phyloP scores from a whole-genome alignment of 2,113 vertebrate genomes.

The Rhombomys opimus region DNA sequence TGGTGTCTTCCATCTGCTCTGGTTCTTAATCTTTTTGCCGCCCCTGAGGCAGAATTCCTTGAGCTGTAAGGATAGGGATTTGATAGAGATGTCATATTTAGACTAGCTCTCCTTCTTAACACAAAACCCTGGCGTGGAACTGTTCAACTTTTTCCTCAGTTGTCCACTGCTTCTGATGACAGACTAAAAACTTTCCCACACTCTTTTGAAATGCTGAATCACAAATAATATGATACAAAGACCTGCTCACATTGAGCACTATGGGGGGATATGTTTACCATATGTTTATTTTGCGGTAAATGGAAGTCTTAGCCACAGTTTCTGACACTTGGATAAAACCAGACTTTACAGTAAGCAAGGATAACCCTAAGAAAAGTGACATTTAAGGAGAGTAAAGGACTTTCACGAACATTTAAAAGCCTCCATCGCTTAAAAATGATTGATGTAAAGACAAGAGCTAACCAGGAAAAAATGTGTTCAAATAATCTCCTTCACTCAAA shows the following conservation, averaged over 20 bases:
- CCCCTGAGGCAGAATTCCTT: not conserved
- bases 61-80: not conserved
- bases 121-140: not conserved
- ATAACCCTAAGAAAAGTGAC: not conserved
- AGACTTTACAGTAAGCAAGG: not conserved
- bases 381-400: not conserved
- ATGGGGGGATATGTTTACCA: not conserved
- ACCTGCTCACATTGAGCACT: not conserved
- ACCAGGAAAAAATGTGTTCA: not conserved
- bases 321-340: not conserved
- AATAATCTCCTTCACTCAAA: not conserved
- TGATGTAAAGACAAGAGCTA: not conserved
- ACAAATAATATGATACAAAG: not conserved
- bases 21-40: not conserved
- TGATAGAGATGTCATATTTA: not conserved
- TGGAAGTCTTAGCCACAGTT: not conserved
- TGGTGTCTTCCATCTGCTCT: not conserved
- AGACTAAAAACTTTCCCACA: not conserved
- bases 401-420: not conserved
- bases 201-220: not conserved
- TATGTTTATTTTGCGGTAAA: not conserved
- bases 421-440: not conserved
- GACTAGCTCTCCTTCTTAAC: not conserved
- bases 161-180: fast-evolving
- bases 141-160: not conserved